These are phyloP conservation scores for Octopus bimaculoides DNA, from an alignment of 1,140 invertebrate genomes.

Conservation along the genomic window DNA sequence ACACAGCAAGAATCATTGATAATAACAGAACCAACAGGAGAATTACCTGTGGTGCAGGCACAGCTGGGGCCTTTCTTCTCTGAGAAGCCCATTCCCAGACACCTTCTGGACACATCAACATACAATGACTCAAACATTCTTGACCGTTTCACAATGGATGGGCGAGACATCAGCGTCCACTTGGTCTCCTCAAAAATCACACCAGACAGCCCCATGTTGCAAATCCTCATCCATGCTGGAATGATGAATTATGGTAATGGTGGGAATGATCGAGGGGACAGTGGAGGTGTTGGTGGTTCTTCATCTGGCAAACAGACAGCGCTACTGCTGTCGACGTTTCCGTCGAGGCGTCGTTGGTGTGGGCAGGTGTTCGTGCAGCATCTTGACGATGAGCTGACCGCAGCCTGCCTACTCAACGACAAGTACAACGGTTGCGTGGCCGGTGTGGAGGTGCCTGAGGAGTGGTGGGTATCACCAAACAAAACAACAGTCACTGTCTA, in stretches of 20 bases:
- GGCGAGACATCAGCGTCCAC: constrained; percentile 39
- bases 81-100: constrained; percentile 30
- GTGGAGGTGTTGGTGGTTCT: constrained; percentile 21
- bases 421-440: constrained; percentile 38
- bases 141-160: constrained; percentile 31
- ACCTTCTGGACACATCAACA: constrained; percentile 20
- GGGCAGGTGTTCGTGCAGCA: constrained; percentile 38
- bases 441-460: constrained; percentile 31
- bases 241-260: constrained; percentile 14
- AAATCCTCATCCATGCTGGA: constrained; percentile 39
- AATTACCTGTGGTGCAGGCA: constrained; percentile 36
- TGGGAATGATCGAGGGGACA: constrained; percentile 22
- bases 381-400: constrained; percentile 31
- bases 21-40: constrained; percentile 33
- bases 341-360: constrained; percentile 27
- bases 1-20: constrained; percentile 39
- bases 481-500: constrained; percentile 28
- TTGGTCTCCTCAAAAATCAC: constrained; percentile 30
- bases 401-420: constrained; percentile 36
- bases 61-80: constrained; percentile 38
- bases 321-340: not conserved
- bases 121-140: constrained; percentile 15
- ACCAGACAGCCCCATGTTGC: constrained; percentile 31
- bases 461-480: constrained; percentile 37
- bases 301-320: not conserved